Evolutionary conservation across 2,797 vertebrate genomes (phyloP).

Genomic region (Karalla daura): DNA sequence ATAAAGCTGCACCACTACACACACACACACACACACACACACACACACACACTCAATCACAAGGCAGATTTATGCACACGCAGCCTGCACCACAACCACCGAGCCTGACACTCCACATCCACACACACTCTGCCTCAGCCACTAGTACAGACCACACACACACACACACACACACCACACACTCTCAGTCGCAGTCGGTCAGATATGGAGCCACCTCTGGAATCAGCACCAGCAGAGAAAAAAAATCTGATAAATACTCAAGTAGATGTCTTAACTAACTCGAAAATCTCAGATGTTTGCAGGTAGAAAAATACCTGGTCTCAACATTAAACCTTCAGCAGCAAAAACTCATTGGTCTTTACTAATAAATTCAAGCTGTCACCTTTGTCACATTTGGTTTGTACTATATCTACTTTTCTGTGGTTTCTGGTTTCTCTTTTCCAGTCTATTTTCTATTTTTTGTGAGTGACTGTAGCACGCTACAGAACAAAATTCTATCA

Average conservation of each 20-base stretch:
- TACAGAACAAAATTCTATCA: background rate
- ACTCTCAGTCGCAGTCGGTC: conserved; percentile 29
- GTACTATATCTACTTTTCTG: no score
- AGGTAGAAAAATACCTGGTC: background rate
- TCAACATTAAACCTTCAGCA: background rate
- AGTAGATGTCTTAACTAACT: background rate
- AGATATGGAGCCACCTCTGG: conserved; percentile 33
- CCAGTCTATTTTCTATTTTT: background rate
- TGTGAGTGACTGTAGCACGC: background rate
- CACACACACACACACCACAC: no score
- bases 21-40: background rate
- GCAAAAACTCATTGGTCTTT: background rate
- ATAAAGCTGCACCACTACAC: conserved; percentile 1
- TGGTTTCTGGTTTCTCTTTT: background rate
- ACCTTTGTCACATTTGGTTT: background rate
- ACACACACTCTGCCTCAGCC: conserved; percentile 9
- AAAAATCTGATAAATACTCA: background rate
- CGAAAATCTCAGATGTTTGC: background rate
- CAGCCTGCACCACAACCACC: background rate
- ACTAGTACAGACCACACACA: conserved; percentile 32
- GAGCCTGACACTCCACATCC: conserved; percentile 1
- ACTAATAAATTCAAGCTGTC: no score
- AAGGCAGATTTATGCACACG: conserved; percentile 18
- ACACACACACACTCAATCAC: background rate
- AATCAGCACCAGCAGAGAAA: conserved; percentile 51